phyloP scores from a whole-genome alignment of 2,113 vertebrate genomes.

The Eulemur macaco region DNA sequence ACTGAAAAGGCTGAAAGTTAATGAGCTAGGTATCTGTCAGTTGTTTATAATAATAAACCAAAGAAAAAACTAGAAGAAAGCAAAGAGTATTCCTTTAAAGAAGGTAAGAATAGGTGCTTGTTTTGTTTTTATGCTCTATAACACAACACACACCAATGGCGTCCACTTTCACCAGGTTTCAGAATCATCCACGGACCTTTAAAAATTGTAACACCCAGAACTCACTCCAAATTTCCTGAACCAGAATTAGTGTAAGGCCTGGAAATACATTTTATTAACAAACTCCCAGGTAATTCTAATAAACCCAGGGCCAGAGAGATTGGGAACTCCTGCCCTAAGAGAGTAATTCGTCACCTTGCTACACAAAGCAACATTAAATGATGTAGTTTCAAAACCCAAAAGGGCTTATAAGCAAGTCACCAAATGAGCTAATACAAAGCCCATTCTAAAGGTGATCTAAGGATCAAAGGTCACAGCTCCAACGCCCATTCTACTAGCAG shows the following conservation, averaged over 20 bases:
- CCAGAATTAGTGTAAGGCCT: neutral
- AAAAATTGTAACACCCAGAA: neutral
- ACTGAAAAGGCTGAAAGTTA: neutral
- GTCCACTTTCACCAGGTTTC: neutral
- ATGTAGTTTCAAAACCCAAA: neutral
- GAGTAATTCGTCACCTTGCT: conserved; percentile 10
- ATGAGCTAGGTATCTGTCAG: neutral
- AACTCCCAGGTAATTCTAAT: neutral
- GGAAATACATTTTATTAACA: neutral
- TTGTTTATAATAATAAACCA: neutral
- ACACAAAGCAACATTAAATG: conserved; percentile 26
- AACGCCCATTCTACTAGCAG: neutral
- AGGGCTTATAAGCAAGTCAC: neutral
- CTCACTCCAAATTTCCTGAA: conserved; percentile 17
- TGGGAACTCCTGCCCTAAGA: conserved; percentile 1
- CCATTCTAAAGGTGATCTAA: neutral
- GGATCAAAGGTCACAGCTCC: neutral
- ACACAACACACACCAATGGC: neutral
- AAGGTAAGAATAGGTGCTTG: neutral
- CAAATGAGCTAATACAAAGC: neutral
- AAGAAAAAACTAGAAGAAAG: conserved; percentile 15
- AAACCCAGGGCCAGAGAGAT: neutral
- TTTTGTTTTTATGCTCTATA: neutral
- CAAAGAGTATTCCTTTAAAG: neutral
- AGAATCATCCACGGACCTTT: neutral